Conservation (phyloP, 2,797 vertebrate genomes). For the Eremophila alpestris region DNA sequence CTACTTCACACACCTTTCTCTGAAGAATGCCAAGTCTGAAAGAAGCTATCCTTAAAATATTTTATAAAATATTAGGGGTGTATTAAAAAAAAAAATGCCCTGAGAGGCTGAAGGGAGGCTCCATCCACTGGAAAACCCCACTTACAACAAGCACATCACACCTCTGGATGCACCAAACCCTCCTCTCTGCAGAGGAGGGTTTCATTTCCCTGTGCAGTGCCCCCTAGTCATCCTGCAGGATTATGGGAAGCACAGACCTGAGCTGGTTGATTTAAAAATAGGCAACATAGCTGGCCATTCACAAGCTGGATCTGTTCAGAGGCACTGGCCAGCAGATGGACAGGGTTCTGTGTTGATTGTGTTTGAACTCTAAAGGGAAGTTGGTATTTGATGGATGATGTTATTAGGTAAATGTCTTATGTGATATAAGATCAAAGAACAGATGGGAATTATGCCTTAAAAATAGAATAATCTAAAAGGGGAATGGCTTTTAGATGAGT, state of each 20-base stretch:
- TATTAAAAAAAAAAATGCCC: neutral
- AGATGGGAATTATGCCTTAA: slow-evolving; percentile 75
- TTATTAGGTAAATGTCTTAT: slow-evolving; percentile 72
- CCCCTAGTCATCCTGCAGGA: neutral
- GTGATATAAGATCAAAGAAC: slow-evolving; percentile 76
- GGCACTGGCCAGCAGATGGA: slow-evolving; percentile 48
- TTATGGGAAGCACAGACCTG: neutral
- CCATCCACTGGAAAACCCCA: neutral
- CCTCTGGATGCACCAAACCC: neutral
- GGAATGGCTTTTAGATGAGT: slow-evolving; percentile 69
- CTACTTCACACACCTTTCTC: neutral
- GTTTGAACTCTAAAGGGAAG: slow-evolving; percentile 61
- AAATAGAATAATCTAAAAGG: slow-evolving; percentile 76
- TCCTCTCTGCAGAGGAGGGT: fast-evolving
- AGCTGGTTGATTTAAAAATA: slow-evolving; percentile 47
- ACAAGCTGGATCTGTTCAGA: slow-evolving; percentile 57
- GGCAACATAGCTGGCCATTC: slow-evolving; percentile 34
- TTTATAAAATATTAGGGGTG: neutral
- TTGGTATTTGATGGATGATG: slow-evolving; percentile 65
- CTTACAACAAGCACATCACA: neutral
- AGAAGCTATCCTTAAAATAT: neutral
- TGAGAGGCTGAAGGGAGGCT: neutral
- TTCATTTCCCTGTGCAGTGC: neutral
- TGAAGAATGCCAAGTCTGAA: neutral
- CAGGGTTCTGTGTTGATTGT: slow-evolving; percentile 40